Percentiles rank a stretch among this genome's conserved stretches.
Evolutionary conservation across 2,888 invertebrate species (phyloP).

Genomic region (Chaetoderma sp.): DNA sequence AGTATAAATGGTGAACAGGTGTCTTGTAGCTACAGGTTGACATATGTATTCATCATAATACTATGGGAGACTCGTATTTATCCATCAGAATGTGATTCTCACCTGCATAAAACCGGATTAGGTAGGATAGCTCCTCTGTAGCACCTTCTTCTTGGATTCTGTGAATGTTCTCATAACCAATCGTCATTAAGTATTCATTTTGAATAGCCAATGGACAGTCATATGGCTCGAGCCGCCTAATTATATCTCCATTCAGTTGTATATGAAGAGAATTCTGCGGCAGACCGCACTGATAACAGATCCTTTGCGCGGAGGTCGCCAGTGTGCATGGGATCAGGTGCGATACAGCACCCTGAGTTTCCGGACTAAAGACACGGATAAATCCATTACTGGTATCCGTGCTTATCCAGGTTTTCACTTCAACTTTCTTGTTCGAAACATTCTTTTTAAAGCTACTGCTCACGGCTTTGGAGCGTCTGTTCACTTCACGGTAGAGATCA

Average conservation of each 20-base stretch:
- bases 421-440: conserved; percentile 34
- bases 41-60: too few species aligned
- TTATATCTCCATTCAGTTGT: conserved; percentile 68
- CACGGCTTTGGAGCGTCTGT: conserved; percentile 38
- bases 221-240: conserved; percentile 65
- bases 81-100: too few species aligned
- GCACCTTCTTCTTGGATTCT: conserved; percentile 68
- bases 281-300: conserved; percentile 64
- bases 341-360: conserved; percentile 48
- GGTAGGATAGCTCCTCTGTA: conserved; percentile 61
- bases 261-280: conserved; percentile 66
- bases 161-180: conserved; percentile 63
- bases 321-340: conserved; percentile 65
- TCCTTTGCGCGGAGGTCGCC: conserved; percentile 64
- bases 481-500: conserved; percentile 57
- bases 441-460: conserved; percentile 1
- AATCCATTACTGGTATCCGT: conserved; percentile 64
- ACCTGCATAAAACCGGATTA: conserved; percentile 69
- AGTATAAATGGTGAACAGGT: too few species aligned
- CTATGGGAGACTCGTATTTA: too few species aligned
- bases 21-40: too few species aligned
- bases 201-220: conserved; percentile 69
- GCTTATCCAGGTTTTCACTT: conserved; percentile 57
- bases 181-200: conserved; percentile 67
- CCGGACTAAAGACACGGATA: conserved; percentile 64